Conservation (phyloP, 53 echinoderm and acorn worm species). For the Zoroaster sp. region DNA sequence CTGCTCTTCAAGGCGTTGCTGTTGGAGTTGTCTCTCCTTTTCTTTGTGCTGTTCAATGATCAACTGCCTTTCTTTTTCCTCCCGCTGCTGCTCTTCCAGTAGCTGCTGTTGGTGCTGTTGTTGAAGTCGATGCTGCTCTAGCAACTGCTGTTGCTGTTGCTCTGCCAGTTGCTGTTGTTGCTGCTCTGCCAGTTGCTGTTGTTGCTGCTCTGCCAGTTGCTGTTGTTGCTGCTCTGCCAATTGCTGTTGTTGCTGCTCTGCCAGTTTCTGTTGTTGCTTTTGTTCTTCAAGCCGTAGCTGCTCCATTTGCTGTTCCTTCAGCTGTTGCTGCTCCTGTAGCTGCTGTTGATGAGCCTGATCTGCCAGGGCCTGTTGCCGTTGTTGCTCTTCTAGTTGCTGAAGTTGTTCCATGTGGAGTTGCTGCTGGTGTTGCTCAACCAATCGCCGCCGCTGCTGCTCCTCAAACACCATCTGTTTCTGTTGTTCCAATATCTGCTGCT, state of each 20-base stretch:
- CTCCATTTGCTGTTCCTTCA: constrained; percentile 17
- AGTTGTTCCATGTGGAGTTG: constrained; percentile 26
- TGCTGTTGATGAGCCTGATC: constrained; percentile 22
- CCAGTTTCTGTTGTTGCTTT: not conserved
- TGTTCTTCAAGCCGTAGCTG: constrained; percentile 3
- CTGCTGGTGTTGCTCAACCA: constrained; percentile 26
- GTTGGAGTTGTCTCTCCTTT: not conserved
- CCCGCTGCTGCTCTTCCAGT: not conserved
- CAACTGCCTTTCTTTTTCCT: not conserved
- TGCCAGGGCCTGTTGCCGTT: constrained; percentile 14
- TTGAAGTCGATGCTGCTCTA: not conserved
- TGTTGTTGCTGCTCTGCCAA: not conserved
- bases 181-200: not conserved
- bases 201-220: constrained; percentile 7
- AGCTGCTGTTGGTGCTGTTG: not conserved
- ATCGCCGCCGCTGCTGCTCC: constrained; percentile 20
- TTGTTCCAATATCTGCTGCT: constrained; percentile 48
- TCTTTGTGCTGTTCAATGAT: not conserved
- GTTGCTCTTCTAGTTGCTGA: constrained; percentile 27
- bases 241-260: not conserved
- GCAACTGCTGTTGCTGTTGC: not conserved
- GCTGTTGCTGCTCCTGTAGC: constrained; percentile 18
- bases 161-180: not conserved
- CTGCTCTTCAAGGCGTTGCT: constrained; percentile 2
- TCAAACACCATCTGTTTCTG: constrained; percentile 33